Conservation (phyloP, 2,888 invertebrate genomes). For the Diploptera punctata region DNA sequence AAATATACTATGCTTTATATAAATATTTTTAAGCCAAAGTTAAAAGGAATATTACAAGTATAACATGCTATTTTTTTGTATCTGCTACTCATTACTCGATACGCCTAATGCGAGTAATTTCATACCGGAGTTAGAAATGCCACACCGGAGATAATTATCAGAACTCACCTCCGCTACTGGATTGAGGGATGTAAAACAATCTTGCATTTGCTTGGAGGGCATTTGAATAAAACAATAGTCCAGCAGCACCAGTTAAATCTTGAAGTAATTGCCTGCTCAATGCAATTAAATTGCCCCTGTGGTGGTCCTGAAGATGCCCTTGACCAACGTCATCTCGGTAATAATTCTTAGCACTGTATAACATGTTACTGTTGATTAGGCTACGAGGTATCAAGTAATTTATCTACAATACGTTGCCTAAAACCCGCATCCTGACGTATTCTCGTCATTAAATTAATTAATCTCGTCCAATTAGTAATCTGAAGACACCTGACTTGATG, state of each 20-base stretch:
- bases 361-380: not conserved
- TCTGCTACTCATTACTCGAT: too few species aligned
- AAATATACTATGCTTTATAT: too few species aligned
- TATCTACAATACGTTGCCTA: not conserved
- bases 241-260: not conserved
- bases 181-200: not conserved
- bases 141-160: too few species aligned
- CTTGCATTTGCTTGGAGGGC: not conserved
- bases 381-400: not conserved
- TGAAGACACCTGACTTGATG: too few species aligned
- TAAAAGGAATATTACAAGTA: too few species aligned
- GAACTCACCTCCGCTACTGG: not conserved
- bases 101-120: too few species aligned
- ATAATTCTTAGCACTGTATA: not conserved
- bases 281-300: not conserved
- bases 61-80: too few species aligned
- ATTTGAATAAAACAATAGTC: constrained; percentile 5
- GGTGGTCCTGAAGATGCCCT: not conserved
- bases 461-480: too few species aligned
- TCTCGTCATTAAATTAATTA: too few species aligned
- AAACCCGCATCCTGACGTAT: too few species aligned
- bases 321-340: not conserved
- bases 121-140: too few species aligned
- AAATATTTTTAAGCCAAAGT: too few species aligned
- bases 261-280: not conserved